phyloP scores from a whole-genome alignment of 2,797 vertebrate genomes.

The Notamacropus eugenii region DNA sequence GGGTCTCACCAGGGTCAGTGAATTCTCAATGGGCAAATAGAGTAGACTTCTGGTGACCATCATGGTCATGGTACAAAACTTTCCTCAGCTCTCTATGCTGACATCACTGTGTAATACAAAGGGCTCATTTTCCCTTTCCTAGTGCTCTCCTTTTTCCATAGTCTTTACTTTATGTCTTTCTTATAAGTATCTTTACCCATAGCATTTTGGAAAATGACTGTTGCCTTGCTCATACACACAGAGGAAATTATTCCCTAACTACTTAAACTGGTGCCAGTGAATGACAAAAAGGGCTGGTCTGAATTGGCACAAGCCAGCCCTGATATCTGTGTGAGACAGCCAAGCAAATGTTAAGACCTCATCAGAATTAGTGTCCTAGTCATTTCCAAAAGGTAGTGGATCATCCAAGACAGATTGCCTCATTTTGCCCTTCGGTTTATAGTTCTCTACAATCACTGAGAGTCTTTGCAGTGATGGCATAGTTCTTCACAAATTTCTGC shows the following conservation, averaged over 20 bases:
- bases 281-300: not conserved
- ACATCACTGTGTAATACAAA: not conserved
- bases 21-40: not conserved
- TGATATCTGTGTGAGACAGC: not conserved
- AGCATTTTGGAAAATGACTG: not conserved
- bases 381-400: not conserved
- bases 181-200: not conserved
- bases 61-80: not conserved
- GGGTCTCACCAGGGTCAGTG: not conserved
- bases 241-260: not conserved
- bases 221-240: not conserved
- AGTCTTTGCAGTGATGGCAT: not conserved
- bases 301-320: not conserved
- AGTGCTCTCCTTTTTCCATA: not conserved
- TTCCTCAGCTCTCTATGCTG: not conserved
- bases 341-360: not conserved
- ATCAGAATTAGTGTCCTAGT: not conserved
- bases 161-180: not conserved
- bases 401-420: not conserved
- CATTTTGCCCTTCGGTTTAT: not conserved
- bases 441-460: not conserved
- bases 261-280: not conserved
- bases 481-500: not conserved
- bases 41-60: not conserved
- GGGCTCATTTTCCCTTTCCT: not conserved